Base-by-base conservation (phyloP, 92 coral and sea anemone genomes). In the Epizoanthus fatuus region DNA sequence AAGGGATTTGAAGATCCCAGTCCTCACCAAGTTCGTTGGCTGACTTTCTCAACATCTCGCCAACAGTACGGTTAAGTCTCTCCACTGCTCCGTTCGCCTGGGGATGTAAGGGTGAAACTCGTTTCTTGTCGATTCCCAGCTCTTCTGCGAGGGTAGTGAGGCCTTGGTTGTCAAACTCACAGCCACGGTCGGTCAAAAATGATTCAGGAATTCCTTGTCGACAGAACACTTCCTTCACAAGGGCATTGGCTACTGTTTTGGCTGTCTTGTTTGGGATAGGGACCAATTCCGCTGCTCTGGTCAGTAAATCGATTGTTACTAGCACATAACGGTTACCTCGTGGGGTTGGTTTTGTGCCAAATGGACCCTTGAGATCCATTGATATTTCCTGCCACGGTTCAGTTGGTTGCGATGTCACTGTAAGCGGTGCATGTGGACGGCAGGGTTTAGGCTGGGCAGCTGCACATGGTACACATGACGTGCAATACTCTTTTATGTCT, bases 371-470 rank as follows among this genome's bases (percentile, higher is more conserved):
- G 60, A 90, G 65, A 38, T 86, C 91, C 55, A 90, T 76, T 10
- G 91, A 44, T 20, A 90, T 82, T 55, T 81, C 91, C 37, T 91
- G 89, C 91, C 89, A 91, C 9, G 89, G 80, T 16, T 91, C 89
- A 51, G 49, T 63, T 55, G 81, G 92, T 58, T 90, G 93, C 17
- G 89, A 78, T 19, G 90, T 16, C 16, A 80, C 65, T 32, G 81
- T 70, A 52, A 89, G 74, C 13, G n/a, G 86, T 60, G 92, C 25
- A 84, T 69, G 55, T 42, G 66, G 77, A 13, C 47, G 45, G 67
- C 69, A 51, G 37, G 87, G 87, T 59, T 86, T 39, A 12, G 84
- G 79, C 2, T 16, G 81, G 72, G 22, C 69, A 45, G 69, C 17
- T 16, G 81, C 92, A 78, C 92, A 89, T 16, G 81, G 47, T 68